Evolutionary conservation across 2,113 vertebrate genomes (phyloP), one percentile per base, ranked within the genome.

Genomic region (Myotis brandtii): DNA sequence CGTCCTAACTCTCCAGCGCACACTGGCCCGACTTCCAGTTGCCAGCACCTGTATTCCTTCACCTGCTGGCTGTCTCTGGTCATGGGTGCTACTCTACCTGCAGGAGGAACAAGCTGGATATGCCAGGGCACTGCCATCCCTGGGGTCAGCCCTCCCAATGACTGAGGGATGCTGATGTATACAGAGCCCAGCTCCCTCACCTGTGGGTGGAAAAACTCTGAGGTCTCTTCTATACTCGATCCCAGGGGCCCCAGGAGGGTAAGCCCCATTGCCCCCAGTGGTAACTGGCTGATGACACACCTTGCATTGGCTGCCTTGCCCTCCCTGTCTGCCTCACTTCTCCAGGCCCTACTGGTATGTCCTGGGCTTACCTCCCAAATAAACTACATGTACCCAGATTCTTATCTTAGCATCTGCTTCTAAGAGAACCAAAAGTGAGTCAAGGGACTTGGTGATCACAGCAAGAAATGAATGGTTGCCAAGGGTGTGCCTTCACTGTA

Each of bases 371-470:
- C 8, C 9, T 69, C 21, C 56, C 46, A 95, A 85, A 94, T 59
- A 72, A 81, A 62, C 34, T 10, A 66, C 48, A 86, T 14, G 16
- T 18, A 67, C n/a, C 69, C 82, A 93, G 32, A 48, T 90, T 40
- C 27, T 86, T 27, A 54, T 72, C 67, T 83, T 17, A 6, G 48
- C 21, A 37, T 62, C 46, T 86, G 16, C 54, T 79, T 95, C 48
- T 80, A 43, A 27, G 21, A 12, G 4, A 96, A 67, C 34, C 62
- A 69, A 70, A 95, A 90, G 40, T 66, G 75, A 83, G 7, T 69
- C 50, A 59, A 89, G 81, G 40, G 32, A 67, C 23, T 79, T 32
- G 10, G 69, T 12, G 10, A 48, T 40, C 32, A 37, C 11, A 59
- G 52, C 14, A 89, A 48, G 64, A 52, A 72, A 82, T 34, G 43